Base-by-base conservation (phyloP, 2,888 invertebrate species). In the Euzophera pinguis region DNA sequence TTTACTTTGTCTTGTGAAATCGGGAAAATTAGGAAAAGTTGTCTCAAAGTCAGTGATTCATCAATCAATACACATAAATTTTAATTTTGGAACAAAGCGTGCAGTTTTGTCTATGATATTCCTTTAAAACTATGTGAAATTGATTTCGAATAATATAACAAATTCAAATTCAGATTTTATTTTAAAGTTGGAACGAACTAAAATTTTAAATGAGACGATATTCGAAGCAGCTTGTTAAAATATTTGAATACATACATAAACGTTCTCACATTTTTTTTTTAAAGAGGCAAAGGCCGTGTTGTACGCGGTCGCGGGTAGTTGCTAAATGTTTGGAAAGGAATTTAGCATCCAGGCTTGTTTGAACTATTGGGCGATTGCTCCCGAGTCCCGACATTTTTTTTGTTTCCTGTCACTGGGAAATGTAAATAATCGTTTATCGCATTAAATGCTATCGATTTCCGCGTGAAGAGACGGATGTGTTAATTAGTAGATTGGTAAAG, bases 301-400 rank as follows among this genome's bases (percentile, higher is more conserved):
- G 49, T 14, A 53, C 54, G 50, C 54, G 45, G 58, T 80, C 65
- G 54, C 80, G 64, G 65, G 65, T 71, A 65, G 65, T 65, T 66
- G 78, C 78, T 81, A 81, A 81, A 79, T 75, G 75, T 65, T 75
- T 75, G 86, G 87, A 89, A 87, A 63, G 86, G 88, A 88, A 87
- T 88, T 87, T 87, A 87, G 82, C 84, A 75, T 73, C 75, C 79
- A 81, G 14, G 14, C 76, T 72, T 66, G 67, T 81, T 83, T 82
- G 82, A 79, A 74, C 41, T 35, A 74, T 78, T 67, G 65, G 67
- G 59, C 65, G 69, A 74, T 74, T 66, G 76, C 78, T 77, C 77
- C 78, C 76, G 78, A 7, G 9, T 8, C 9, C 32, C 32, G 8
- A 77, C 27, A 38, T 13, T 66, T 65, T 67, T 56, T 55, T 55